Evolutionary conservation across 2,888 invertebrate genomes (phyloP), one percentile per base, ranked within the genome.

Genomic region (Pecten maximus): DNA sequence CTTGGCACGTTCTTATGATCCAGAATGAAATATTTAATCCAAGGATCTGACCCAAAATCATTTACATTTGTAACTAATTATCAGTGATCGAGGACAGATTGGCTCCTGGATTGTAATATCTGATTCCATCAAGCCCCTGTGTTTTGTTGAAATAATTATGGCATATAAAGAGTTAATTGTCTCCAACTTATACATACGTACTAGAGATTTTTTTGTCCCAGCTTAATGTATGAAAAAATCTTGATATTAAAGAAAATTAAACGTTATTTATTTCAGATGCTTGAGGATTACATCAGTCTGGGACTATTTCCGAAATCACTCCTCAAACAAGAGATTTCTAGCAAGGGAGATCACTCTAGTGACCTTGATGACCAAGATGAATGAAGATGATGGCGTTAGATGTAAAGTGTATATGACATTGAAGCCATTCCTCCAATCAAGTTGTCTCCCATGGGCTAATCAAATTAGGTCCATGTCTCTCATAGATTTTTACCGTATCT

Each of bases 231-330:
- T 12, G 35, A 89, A 35, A 54, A 0, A 40, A 74, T 40, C 40
- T 35, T 89, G 39, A 40, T 89, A 39, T 12, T 44, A 23, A 54
- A 54, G n/a, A n/a, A 54, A 23, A 19, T 54, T 54, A 23, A 23
- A 1, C 23, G 19, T 54, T 19, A n/a, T 91, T 50, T 44, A 10
- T 93, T 92, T 15, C 97, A 98, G 98, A 98, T 99, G 91, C 97
- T 99, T 40, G 97, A 98, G 94, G 98, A 99, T 97, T 98, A 98
- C 95, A 97, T 98, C 88, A 97, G 97, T 87, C 98, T 98, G 98
- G 98, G 98, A 95, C 97, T 99, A 92, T 98, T 98, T 97, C 99
- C 99, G 8, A 91, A 90, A 40, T 94, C 94, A 87, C 92, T 96
- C 40, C 91, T 95, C 39, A 74, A 74, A 74, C 74, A 74, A 12